phyloP scores from a whole-genome alignment of 2,113 vertebrate genomes.

The Pimephales promelas region DNA sequence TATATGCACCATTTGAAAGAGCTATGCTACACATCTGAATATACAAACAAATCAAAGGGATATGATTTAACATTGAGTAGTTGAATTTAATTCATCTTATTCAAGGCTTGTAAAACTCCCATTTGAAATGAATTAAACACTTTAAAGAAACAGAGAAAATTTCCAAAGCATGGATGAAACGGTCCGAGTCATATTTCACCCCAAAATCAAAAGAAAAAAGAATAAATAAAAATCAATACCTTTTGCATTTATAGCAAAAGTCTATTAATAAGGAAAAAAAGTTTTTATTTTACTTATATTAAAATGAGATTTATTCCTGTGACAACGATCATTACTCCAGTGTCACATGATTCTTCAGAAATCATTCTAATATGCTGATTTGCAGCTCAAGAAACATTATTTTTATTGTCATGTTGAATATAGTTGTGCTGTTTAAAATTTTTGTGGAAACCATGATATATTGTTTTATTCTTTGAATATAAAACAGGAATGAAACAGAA shows the following conservation, averaged over 20 bases:
- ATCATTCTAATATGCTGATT: neutral
- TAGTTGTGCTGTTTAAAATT: too few species aligned
- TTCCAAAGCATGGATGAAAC: neutral
- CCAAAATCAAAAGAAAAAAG: neutral
- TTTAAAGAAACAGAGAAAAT: neutral
- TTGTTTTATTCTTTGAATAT: too few species aligned
- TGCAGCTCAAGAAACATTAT: neutral
- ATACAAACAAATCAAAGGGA: neutral
- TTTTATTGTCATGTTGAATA: too few species aligned
- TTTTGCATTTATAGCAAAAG: neutral
- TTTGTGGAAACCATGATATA: too few species aligned
- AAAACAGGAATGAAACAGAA: too few species aligned
- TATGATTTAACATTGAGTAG: neutral
- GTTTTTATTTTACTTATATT: too few species aligned
- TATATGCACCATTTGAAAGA: neutral
- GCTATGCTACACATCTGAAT: slow-evolving; percentile 4
- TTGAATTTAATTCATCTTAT: neutral
- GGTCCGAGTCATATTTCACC: neutral
- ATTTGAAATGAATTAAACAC: neutral
- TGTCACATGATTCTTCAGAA: neutral
- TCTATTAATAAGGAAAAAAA: neutral
- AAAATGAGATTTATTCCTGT: too few species aligned
- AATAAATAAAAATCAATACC: neutral
- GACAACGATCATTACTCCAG: too few species aligned
- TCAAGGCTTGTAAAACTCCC: neutral